phyloP scores from a whole-genome alignment of 2,888 invertebrate genomes.

The Plebejus melissa region DNA sequence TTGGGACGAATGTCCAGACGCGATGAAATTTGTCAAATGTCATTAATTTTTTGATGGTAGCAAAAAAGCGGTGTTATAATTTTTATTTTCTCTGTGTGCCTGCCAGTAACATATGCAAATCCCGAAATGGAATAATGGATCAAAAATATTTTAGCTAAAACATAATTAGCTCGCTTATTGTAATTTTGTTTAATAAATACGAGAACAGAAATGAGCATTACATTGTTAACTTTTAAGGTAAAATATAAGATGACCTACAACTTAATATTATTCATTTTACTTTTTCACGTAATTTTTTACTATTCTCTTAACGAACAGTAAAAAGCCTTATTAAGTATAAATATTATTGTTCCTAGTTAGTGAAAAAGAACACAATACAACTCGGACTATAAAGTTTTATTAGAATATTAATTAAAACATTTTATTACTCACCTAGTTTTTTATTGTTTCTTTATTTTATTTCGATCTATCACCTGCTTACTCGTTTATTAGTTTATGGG shows the following conservation, averaged over 20 bases:
- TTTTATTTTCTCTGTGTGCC: neutral
- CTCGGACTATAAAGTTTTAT: slow-evolving; percentile 5
- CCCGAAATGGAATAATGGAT: neutral
- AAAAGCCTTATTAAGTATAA: neutral
- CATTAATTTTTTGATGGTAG: too few relatives aligned
- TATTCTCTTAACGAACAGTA: neutral
- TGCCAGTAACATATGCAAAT: neutral
- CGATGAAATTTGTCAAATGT: too few relatives aligned
- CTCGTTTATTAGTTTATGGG: neutral
- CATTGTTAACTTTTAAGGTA: neutral
- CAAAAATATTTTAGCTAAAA: neutral
- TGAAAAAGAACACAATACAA: slow-evolving; percentile 2
- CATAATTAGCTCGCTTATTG: neutral
- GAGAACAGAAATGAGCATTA: neutral
- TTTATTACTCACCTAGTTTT: slow-evolving; percentile 9
- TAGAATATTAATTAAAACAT: neutral
- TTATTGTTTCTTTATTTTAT: slow-evolving; percentile 5
- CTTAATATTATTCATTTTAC: neutral
- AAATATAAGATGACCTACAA: neutral
- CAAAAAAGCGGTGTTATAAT: too few relatives aligned
- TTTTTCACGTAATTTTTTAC: neutral
- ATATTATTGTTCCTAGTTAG: slow-evolving; percentile 4
- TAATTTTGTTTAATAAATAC: neutral
- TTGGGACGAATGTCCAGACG: neutral
- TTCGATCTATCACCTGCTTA: slow-evolving; percentile 6